These are phyloP conservation scores for Hoplodrina ambigua DNA, from an alignment of 2,888 invertebrate species.

Conservation along the genomic window DNA sequence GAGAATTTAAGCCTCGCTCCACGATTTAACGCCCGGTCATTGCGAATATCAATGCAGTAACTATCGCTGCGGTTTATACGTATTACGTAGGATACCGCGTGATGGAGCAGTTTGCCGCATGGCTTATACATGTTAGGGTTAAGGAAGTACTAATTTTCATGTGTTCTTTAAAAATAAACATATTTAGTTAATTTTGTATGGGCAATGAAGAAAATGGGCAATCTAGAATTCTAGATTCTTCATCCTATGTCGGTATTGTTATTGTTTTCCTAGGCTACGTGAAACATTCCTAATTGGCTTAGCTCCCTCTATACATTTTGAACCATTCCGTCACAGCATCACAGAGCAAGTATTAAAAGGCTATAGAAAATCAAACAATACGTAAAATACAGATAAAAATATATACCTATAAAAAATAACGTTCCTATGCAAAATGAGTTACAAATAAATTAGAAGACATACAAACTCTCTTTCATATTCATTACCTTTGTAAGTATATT, in stretches of 20 bases:
- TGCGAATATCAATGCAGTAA: slow-evolving; percentile 63
- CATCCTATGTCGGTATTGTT: too few species aligned
- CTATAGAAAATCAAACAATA: background rate
- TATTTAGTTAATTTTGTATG: background rate
- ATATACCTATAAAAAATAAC: too few species aligned
- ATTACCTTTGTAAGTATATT: background rate
- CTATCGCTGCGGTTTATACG: slow-evolving; percentile 34
- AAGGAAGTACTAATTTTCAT: background rate
- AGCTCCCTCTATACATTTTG: too few species aligned
- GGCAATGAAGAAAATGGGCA: slow-evolving; percentile 1
- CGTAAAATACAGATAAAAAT: too few species aligned
- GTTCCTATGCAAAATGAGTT: background rate
- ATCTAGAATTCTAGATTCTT: background rate
- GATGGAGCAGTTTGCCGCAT: slow-evolving; percentile 12
- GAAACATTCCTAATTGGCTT: too few species aligned
- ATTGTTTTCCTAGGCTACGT: background rate
- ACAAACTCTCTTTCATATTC: background rate
- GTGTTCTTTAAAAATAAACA: background rate
- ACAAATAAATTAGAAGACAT: too few species aligned
- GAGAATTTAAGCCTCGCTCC: slow-evolving; percentile 64
- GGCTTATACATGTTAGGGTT: background rate
- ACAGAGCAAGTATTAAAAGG: background rate
- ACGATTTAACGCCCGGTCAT: slow-evolving; percentile 64
- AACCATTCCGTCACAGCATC: background rate
- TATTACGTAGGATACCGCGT: slow-evolving; percentile 3